Conservation (phyloP, 2,113 vertebrate genomes). For the Tetrax tetrax region DNA sequence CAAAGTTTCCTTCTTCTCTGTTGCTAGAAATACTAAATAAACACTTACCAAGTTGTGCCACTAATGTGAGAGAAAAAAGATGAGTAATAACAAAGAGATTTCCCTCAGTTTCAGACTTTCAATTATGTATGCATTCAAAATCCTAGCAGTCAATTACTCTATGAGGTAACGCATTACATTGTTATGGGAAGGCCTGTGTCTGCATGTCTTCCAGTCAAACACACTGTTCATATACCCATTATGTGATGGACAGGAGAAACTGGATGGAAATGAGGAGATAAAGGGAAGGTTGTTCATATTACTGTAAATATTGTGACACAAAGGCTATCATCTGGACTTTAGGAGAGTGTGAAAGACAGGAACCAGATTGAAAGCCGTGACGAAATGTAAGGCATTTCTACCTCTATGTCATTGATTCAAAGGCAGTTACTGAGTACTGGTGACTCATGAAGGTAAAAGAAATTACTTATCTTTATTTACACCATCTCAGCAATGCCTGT, state of each 20-base stretch:
- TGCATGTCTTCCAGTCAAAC: not conserved
- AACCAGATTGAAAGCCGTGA: not conserved
- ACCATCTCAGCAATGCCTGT: not conserved
- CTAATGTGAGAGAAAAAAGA: not conserved
- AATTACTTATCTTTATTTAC: not conserved
- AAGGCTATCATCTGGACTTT: slow-evolving; percentile 4
- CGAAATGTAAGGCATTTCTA: not conserved
- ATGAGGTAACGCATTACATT: not conserved
- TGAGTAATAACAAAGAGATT: not conserved
- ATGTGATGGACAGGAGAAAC: slow-evolving; percentile 22
- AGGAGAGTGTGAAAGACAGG: not conserved
- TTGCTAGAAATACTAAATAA: not conserved
- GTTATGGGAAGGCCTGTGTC: not conserved
- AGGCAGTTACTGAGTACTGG: not conserved
- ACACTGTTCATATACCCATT: not conserved
- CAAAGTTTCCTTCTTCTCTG: not conserved
- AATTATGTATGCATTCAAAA: not conserved
- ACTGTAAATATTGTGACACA: slow-evolving; percentile 17
- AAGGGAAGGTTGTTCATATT: not conserved
- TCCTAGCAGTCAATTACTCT: not conserved
- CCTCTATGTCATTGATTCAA: not conserved
- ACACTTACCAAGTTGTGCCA: not conserved
- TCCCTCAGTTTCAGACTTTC: not conserved
- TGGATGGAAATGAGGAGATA: not conserved
- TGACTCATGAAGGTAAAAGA: not conserved